These are phyloP conservation scores for Mycetomoellerius zeteki DNA, from an alignment of 1,140 invertebrate genomes.

Conservation along the genomic window DNA sequence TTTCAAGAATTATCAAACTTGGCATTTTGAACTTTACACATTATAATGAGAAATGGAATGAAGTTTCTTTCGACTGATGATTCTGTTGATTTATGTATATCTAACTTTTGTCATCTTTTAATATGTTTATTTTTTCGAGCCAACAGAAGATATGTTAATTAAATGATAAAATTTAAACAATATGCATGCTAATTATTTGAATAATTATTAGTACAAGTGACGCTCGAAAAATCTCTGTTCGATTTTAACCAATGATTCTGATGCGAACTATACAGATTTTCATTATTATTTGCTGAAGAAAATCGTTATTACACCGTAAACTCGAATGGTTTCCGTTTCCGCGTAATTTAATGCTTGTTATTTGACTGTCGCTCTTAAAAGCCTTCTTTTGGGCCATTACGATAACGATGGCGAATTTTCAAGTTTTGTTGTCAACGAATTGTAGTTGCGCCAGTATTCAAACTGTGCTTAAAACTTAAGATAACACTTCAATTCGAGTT, in stretches of 20 bases:
- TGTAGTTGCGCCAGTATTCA: neutral
- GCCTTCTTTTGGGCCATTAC: neutral
- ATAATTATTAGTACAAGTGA: neutral
- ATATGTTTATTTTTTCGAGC: neutral
- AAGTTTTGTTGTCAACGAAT: slow-evolving; percentile 10
- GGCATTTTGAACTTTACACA: neutral
- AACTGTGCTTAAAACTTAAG: neutral
- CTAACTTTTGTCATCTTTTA: neutral
- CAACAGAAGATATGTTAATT: neutral
- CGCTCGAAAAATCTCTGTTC: neutral
- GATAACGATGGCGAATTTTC: slow-evolving; percentile 15
- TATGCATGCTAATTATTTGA: neutral
- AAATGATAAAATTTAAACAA: neutral
- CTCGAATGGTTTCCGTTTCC: neutral
- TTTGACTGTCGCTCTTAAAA: slow-evolving; percentile 9
- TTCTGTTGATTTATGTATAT: neutral
- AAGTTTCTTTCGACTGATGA: neutral
- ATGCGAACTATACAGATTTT: neutral
- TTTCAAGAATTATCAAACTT: neutral
- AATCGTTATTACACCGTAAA: neutral
- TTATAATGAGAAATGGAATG: neutral
- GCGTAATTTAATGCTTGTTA: slow-evolving; percentile 18
- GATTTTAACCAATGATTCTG: neutral
- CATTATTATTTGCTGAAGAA: neutral
- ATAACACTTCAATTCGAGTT: neutral